These are phyloP conservation scores for Amaurobius ferox DNA, from an alignment of 2,888 invertebrate genomes.

Conservation along the genomic window DNA sequence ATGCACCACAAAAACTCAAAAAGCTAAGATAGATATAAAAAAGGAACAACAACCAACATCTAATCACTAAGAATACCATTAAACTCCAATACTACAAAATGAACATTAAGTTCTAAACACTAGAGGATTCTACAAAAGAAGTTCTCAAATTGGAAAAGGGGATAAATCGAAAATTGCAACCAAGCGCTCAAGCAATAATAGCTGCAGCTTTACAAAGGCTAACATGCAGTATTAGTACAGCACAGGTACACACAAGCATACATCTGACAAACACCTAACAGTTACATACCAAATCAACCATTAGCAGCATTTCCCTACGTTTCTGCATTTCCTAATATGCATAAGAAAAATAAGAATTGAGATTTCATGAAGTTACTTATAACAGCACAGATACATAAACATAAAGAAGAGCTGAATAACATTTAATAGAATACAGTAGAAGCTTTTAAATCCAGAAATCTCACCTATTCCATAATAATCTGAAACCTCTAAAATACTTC, in stretches of 20 bases:
- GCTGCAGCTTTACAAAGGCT: background rate
- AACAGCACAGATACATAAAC: too few species aligned
- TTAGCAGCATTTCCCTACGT: constrained; percentile 89
- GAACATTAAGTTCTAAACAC: background rate
- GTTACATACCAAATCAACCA: constrained; percentile 86
- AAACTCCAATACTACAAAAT: too few species aligned
- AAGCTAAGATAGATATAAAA: too few species aligned
- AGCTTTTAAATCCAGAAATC: too few species aligned
- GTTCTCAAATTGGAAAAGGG: background rate
- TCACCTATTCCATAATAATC: too few species aligned
- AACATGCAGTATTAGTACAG: constrained; percentile 5
- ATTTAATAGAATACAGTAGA: too few species aligned
- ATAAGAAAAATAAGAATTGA: constrained; percentile 15
- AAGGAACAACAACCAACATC: too few species aligned
- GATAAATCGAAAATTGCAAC: background rate
- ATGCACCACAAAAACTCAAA: too few species aligned
- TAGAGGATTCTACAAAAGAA: too few species aligned
- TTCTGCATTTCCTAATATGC: constrained; percentile 87
- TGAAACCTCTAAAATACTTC: too few species aligned
- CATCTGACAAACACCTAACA: constrained; percentile 28
- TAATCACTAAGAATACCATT: too few species aligned
- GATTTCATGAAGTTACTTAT: background rate
- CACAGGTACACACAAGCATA: constrained; percentile 1
- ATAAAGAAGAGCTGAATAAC: too few species aligned
- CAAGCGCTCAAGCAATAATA: background rate